Conservation (phyloP, 1,140 invertebrate genomes). For the Bombyx mori region DNA sequence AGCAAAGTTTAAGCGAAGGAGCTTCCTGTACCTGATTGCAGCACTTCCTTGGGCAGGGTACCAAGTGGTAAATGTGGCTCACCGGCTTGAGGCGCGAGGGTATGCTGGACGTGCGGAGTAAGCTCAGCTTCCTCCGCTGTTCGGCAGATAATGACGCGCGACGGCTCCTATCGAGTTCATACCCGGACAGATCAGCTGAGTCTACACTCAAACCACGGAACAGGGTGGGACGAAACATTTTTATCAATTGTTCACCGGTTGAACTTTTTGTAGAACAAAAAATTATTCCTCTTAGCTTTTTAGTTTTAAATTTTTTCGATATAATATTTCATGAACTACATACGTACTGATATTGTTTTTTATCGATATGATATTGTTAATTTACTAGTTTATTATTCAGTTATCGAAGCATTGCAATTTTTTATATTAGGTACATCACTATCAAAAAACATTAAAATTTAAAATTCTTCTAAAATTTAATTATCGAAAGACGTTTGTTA, state of each 20-base stretch:
- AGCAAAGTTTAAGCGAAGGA: no score
- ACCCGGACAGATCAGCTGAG: slow-evolving; percentile 32
- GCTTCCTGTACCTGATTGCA: slow-evolving; percentile 48
- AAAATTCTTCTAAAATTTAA: no score
- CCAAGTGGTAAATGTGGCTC: slow-evolving; percentile 69
- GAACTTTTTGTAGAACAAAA: not conserved
- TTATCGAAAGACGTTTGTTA: no score
- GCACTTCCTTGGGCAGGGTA: slow-evolving; percentile 62
- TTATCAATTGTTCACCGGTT: slow-evolving; percentile 9
- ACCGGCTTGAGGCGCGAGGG: slow-evolving; percentile 50
- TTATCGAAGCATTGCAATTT: not conserved
- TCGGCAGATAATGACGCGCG: slow-evolving; percentile 57
- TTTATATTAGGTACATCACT: not conserved
- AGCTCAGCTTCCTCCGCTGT: slow-evolving; percentile 46
- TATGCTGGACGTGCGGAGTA: slow-evolving; percentile 49
- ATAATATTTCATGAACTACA: not conserved
- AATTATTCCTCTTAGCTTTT: no score
- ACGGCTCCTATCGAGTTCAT: slow-evolving; percentile 55
- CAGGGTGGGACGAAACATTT: slow-evolving; percentile 33
- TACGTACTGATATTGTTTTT: not conserved
- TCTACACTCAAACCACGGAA: slow-evolving; percentile 35
- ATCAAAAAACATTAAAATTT: not conserved
- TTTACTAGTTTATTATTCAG: not conserved
- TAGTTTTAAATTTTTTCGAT: no score
- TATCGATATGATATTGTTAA: not conserved